Evolutionary conservation across 1,140 invertebrate genomes (phyloP), one percentile per base, ranked within the genome.

Genomic region (Saccostrea cuccullata): DNA sequence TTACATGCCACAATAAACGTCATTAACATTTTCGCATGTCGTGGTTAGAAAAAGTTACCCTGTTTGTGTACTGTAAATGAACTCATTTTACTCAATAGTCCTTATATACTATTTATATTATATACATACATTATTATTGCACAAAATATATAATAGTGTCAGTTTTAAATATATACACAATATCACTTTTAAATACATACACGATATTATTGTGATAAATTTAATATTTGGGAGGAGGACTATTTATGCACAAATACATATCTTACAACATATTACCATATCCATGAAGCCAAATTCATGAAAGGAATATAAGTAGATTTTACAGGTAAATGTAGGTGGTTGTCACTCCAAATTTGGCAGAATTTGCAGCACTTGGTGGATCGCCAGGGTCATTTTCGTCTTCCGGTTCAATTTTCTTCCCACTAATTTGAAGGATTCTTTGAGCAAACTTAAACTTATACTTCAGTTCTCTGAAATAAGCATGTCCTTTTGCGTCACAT

Each of bases 371-470:
- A 84, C 90, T 91, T 26, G 85, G 88, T 70, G 86, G 88, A 58
- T 87, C 89, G n/a, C 89, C 67, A 26, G 89, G 89, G 5, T 89
- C 89, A 11, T 88, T 85, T 12, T 84, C 64, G 6, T 82, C 86
- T n/a, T 84, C 60, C n/a, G 88, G 77, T 23, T 47, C 55, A 26
- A 83, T 77, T 15, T 26, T 40, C 8, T 56, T 55, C 13, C 82
- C 87, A 56, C 83, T 70, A 1, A 36, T 88, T 82, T 91, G 89
- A 84, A 87, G 82, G 36, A 91, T 87, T 82, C 87, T 77, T 55
- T 90, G 90, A 6, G 86, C 85, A 82, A 92, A 91, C 56, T 90
- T 92, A 82, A 89, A 92, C 60, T 92, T 92, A 86, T 88, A 91
- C 64, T 92, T 92, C 55, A 92, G 85, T 86, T 92, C 91, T n/a